A percentile compares a stretch with the other conserved stretches of the same genome.
Evolutionary conservation across 2,797 vertebrate species (phyloP).

Genomic region (Eutrigla gurnardus): DNA sequence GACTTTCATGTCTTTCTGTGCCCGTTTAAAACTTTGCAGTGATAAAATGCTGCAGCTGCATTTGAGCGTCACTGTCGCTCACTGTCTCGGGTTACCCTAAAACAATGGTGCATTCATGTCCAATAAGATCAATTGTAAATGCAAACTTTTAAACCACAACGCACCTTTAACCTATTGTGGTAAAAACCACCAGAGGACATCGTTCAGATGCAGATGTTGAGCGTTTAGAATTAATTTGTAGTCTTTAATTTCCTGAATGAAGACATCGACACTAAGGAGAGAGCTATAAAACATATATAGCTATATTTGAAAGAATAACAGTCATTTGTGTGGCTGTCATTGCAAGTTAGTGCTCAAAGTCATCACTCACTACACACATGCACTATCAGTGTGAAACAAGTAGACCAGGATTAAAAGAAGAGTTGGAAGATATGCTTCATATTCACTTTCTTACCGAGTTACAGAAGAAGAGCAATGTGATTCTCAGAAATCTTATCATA

Average conservation of each 20-base stretch:
- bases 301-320: too few relatives aligned
- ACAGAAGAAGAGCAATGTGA: background rate
- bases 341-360: background rate
- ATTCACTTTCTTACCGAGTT: background rate
- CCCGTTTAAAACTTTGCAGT: background rate
- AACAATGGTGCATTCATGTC: constrained; percentile 61
- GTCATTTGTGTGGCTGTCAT: background rate
- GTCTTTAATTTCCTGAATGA: constrained; percentile 3
- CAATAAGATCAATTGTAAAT: background rate
- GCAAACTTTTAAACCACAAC: too few relatives aligned
- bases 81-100: constrained; percentile 9
- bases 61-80: constrained; percentile 7
- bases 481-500: background rate
- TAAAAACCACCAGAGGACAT: background rate
- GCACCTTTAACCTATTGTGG: too few relatives aligned
- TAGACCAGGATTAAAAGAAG: background rate
- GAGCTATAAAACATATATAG: too few relatives aligned
- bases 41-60: too few relatives aligned
- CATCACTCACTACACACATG: background rate
- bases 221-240: background rate
- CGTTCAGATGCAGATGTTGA: background rate
- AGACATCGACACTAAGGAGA: background rate
- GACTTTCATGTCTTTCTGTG: constrained; percentile 2
- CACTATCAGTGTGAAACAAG: background rate
- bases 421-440: background rate